Evolutionary conservation across 2,113 vertebrate genomes (phyloP).

Genomic region (Triplophysa rosa): DNA sequence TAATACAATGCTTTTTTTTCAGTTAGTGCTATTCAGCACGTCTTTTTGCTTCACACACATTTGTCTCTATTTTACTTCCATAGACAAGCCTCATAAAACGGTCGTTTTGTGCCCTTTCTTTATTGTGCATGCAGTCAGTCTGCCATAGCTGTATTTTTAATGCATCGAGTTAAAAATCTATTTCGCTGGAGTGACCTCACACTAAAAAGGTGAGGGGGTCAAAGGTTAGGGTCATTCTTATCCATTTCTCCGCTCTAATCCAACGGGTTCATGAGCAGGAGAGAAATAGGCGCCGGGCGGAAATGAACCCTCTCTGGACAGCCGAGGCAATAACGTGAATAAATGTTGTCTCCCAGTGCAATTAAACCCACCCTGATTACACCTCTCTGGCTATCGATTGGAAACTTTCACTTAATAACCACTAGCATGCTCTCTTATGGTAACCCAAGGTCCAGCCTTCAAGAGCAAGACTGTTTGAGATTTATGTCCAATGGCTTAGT

Average conservation of each 20-base stretch:
- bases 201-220: slow-evolving; percentile 27
- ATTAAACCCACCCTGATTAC: slow-evolving; percentile 79
- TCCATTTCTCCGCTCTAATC: slow-evolving; percentile 34
- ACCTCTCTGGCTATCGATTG: slow-evolving; percentile 75
- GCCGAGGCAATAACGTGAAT: slow-evolving; percentile 75
- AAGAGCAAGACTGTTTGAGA: slow-evolving; percentile 62
- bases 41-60: too few relatives aligned
- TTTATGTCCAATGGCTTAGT: slow-evolving; percentile 69
- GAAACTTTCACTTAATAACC: slow-evolving; percentile 80
- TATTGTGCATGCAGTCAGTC: slow-evolving; percentile 19
- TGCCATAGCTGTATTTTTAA: slow-evolving; percentile 31
- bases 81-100: slow-evolving; percentile 23
- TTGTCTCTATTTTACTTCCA: not conserved
- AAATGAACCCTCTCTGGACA: slow-evolving; percentile 70
- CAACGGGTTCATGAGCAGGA: slow-evolving; percentile 11
- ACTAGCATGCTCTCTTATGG: slow-evolving; percentile 75
- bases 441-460: slow-evolving; percentile 73
- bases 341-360: slow-evolving; percentile 75
- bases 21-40: too few relatives aligned
- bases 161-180: slow-evolving; percentile 42
- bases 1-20: too few relatives aligned
- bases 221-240: slow-evolving; percentile 42
- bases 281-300: slow-evolving; percentile 44
- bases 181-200: slow-evolving; percentile 21
- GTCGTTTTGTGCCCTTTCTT: slow-evolving; percentile 19